These are phyloP conservation scores for Beris morrisii DNA, from an alignment of 2,888 invertebrate species.

Conservation along the genomic window DNA sequence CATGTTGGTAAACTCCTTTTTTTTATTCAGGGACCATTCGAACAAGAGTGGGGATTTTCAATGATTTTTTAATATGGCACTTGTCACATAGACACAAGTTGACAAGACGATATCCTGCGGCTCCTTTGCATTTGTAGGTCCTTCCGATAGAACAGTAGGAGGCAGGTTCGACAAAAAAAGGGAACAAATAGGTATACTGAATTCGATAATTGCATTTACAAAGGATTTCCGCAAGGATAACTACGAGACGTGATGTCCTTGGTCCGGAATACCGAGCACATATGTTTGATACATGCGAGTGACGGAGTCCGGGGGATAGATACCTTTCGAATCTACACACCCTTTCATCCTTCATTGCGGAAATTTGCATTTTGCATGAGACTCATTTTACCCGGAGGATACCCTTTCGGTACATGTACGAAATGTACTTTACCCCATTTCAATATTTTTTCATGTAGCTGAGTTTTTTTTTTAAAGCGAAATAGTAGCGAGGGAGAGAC, in stretches of 20 bases:
- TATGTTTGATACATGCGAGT: conserved; percentile 4
- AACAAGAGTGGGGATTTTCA: background rate
- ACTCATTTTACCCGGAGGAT: conserved; percentile 29
- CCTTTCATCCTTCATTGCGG: conserved; percentile 29
- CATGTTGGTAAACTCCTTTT: no score
- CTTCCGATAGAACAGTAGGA: conserved; percentile 1
- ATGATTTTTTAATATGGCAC: conserved; percentile 31
- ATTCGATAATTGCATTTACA: conserved; percentile 32
- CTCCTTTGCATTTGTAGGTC: conserved; percentile 20
- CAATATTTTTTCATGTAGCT: conserved; percentile 13
- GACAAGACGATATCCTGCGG: conserved; percentile 19
- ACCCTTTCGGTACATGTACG: conserved; percentile 27
- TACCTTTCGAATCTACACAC: conserved; percentile 15
- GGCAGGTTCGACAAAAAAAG: conserved; percentile 9
- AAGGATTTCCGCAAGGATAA: conserved; percentile 32
- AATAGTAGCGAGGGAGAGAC: no score
- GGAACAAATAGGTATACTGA: conserved; percentile 12
- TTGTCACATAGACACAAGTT: conserved; percentile 19
- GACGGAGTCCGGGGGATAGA: background rate
- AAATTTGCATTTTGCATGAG: conserved; percentile 32
- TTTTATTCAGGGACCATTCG: no score
- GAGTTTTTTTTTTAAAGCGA: conserved; percentile 6
- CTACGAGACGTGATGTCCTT: conserved; percentile 26
- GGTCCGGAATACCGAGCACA: conserved; percentile 21
- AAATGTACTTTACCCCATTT: conserved; percentile 26